A percentile compares a stretch with the other conserved stretches of the same genome.
Conservation (phyloP, 2,797 vertebrate genomes). For the Sphaeramia orbicularis region DNA sequence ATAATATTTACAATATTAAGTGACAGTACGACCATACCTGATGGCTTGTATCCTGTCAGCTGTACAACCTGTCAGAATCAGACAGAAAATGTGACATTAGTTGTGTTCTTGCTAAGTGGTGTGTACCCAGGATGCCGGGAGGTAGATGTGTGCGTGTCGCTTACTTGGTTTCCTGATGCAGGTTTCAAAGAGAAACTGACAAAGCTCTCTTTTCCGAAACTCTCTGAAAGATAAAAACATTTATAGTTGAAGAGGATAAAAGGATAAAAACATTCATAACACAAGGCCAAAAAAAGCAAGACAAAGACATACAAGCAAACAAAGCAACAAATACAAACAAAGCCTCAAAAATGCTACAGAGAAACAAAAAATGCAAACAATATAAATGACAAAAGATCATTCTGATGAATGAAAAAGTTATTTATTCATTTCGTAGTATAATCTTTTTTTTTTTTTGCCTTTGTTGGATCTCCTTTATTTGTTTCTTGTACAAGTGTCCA, state of each 20-base stretch:
- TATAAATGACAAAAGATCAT: constrained; percentile 26
- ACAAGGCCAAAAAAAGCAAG: constrained; percentile 37
- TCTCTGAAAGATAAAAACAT: constrained; percentile 75
- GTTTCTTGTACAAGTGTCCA: too few species aligned
- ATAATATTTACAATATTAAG: too few species aligned
- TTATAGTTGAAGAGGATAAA: constrained; percentile 14
- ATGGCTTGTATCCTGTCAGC: constrained; percentile 86
- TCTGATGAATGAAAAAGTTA: too few species aligned
- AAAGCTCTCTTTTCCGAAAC: constrained; percentile 81
- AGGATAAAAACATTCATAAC: constrained; percentile 25
- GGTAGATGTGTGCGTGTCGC: too few species aligned
- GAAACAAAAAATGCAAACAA: constrained; percentile 20
- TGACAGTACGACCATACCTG: constrained; percentile 74
- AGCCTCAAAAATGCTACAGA: constrained; percentile 14
- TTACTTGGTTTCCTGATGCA: constrained; percentile 79
- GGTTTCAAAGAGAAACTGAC: constrained; percentile 82
- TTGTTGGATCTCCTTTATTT: too few species aligned
- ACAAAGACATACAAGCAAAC: constrained; percentile 14
- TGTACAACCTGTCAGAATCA: constrained; percentile 79
- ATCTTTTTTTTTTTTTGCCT: too few species aligned
- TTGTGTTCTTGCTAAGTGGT: too few species aligned
- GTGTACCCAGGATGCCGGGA: too few species aligned
- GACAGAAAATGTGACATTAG: too few species aligned
- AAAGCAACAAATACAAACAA: constrained; percentile 19
- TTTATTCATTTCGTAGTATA: too few species aligned